Conservation (phyloP, 2,888 invertebrate genomes). For the Tetramorium bicarinatum region DNA sequence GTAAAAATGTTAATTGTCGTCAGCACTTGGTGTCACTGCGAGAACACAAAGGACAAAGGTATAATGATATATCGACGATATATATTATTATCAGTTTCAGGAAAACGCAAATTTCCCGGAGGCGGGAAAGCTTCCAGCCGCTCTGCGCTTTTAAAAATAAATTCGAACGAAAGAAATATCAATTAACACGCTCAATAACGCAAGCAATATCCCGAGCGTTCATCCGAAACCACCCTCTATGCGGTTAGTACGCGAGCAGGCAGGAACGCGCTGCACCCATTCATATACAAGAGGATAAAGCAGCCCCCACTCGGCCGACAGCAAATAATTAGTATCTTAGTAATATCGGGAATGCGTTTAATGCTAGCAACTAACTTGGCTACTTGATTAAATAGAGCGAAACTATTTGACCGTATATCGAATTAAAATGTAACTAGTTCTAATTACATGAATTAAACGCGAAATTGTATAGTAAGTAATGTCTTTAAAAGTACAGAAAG, state of each 20-base stretch:
- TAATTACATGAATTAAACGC: constrained; percentile 2
- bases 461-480: not conserved
- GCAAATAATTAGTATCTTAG: constrained; percentile 81
- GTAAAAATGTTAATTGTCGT: constrained; percentile 58
- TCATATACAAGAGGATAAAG: constrained; percentile 72
- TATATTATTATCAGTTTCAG: constrained; percentile 59
- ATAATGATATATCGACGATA: constrained; percentile 51
- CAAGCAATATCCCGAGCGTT: constrained; percentile 80
- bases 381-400: constrained; percentile 38
- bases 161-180: constrained; percentile 77
- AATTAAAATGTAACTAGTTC: constrained; percentile 9
- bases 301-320: constrained; percentile 68
- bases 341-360: constrained; percentile 75
- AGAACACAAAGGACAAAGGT: constrained; percentile 57
- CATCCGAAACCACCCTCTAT: constrained; percentile 76
- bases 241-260: constrained; percentile 78
- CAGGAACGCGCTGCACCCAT: constrained; percentile 65
- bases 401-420: constrained; percentile 21
- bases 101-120: constrained; percentile 48
- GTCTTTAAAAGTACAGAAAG: not conserved
- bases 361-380: constrained; percentile 30
- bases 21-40: constrained; percentile 47
- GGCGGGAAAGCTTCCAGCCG: constrained; percentile 49
- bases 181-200: constrained; percentile 82
- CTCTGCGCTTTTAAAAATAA: constrained; percentile 67